Evolutionary conservation across 2,797 vertebrate genomes (phyloP), one percentile per base, ranked within the genome.

Genomic region (Danio aesculapii): DNA sequence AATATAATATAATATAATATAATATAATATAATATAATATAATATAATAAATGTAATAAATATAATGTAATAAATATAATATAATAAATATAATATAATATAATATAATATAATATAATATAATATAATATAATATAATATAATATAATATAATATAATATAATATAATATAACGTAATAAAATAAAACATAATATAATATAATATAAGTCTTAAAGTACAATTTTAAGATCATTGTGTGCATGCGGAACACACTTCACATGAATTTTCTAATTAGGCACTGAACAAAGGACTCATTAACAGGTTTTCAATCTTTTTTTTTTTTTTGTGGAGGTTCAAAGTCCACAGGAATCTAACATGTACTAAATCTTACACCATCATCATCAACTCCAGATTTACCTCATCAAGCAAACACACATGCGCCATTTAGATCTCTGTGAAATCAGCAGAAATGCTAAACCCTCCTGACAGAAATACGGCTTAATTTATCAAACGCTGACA

Each of bases 401-500:
- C 10, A 53, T 59, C 70, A 30, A 5, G 8, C 52, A 68, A 39
- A 47, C 21, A 17, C 3, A 16, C 19, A 59, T 14, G 44, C 21
- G 0, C 68, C 11, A 50, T 61, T 14, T 30, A 9, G 16, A 39
- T 78, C 64, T 50, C 62, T 1, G 73, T 53, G 74, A 66, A 46
- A 76, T 53, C 84, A 55, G 6, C 0, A 50, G 66, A 76, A 55
- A 80, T 30, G 50, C 44, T 19, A 30, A 77, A 19, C 49, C 75
- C 19, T 59, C 19, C 19, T 53, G 64, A 59, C 64, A 77, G 17
- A 68, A 77, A 77, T 69, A 50, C 64, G 6, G 21, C 53, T 69
- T 59, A 68, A 77, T 77, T 8, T 6, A 69, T 68, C 64, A 69
- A 11, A 72, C 64, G 41, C 75, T 50, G 53, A 69, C 53, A 59